A percentile compares a stretch with the other conserved stretches of the same genome.
Conservation (phyloP, 2,888 invertebrate species). For the Tetranychus piercei region DNA sequence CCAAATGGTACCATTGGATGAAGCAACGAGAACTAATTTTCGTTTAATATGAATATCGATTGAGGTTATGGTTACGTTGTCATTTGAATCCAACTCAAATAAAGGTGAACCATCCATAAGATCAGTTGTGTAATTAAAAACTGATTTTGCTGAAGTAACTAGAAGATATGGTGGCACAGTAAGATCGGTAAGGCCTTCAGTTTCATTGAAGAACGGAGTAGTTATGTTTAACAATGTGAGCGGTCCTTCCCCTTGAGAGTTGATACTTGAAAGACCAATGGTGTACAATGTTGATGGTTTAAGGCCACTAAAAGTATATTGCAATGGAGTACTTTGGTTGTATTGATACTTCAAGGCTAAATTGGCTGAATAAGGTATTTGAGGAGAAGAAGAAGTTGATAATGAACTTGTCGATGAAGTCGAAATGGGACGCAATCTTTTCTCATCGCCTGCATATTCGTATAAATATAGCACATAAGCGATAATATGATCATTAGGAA, state of each 20-base stretch:
- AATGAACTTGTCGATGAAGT: neutral
- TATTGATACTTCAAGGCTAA: neutral
- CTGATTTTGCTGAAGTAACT: neutral
- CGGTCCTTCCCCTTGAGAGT: slow-evolving; percentile 60
- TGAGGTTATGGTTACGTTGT: neutral
- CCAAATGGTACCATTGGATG: neutral
- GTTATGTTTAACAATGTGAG: slow-evolving; percentile 44
- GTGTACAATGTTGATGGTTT: slow-evolving; percentile 51
- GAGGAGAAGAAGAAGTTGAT: neutral
- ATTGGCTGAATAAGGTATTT: neutral
- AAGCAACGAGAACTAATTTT: neutral
- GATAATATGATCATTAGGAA: slow-evolving; percentile 67
- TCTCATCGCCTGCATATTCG: neutral
- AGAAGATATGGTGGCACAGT: neutral
- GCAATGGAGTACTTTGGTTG: slow-evolving; percentile 12
- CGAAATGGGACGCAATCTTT: neutral
- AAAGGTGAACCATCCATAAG: neutral
- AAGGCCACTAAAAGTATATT: slow-evolving; percentile 58
- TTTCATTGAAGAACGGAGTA: slow-evolving; percentile 38
- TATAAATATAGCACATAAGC: slow-evolving; percentile 57
- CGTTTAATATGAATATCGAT: neutral
- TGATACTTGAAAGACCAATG: slow-evolving; percentile 58
- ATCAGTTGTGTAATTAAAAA: neutral
- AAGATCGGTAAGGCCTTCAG: neutral
- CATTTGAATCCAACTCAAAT: neutral